phyloP scores from a whole-genome alignment of 2,113 vertebrate species.

The Chrysochloris asiatica region DNA sequence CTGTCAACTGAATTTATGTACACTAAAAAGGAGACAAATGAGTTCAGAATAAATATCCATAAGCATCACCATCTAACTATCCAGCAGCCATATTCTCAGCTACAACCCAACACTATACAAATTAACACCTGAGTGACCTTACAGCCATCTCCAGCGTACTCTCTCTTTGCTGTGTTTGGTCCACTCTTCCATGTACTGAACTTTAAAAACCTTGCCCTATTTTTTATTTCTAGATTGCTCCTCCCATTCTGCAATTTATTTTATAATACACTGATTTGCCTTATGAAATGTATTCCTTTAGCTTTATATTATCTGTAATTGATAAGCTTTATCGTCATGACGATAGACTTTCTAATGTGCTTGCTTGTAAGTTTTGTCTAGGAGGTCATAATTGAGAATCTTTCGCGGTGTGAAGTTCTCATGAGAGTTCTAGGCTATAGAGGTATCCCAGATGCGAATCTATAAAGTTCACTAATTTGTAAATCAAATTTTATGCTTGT shows the following conservation, averaged over 20 bases:
- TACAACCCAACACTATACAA: neutral
- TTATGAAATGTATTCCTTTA: neutral
- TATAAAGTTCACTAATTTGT: neutral
- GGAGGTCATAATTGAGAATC: neutral
- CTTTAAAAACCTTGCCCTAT: neutral
- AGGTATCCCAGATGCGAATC: neutral
- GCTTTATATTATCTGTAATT: neutral
- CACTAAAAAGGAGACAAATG: neutral
- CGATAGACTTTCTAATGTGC: neutral
- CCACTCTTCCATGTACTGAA: neutral
- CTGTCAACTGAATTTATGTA: neutral
- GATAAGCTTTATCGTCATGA: neutral
- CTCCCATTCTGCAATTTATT: neutral
- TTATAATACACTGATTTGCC: neutral
- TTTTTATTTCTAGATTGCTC: neutral
- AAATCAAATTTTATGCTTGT: neutral
- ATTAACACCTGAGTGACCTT: neutral
- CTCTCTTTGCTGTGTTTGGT: neutral
- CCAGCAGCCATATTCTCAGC: neutral
- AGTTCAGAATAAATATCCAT: neutral
- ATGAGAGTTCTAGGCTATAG: neutral
- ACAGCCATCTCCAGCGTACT: no score
- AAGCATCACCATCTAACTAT: no score
- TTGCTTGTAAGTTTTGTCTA: neutral
- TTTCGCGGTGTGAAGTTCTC: neutral